Conservation (phyloP, 2,888 invertebrate species). For the Tigriopus californicus region DNA sequence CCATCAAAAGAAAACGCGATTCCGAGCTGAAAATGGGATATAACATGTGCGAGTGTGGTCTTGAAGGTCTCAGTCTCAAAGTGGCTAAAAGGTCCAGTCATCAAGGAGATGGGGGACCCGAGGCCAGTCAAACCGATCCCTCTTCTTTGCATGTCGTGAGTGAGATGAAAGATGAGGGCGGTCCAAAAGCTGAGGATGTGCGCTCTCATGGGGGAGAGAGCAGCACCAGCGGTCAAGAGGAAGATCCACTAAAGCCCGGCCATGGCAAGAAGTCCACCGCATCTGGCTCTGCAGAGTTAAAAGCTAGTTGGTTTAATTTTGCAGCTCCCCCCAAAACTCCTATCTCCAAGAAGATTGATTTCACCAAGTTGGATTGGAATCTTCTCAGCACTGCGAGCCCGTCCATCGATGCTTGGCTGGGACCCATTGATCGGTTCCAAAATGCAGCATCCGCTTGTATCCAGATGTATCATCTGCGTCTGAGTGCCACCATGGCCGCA, state of each 20-base stretch:
- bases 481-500: conserved; percentile 61
- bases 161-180: conserved; percentile 25
- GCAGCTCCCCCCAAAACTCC: conserved; percentile 88
- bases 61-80: conserved; percentile 36
- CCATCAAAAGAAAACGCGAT: neutral
- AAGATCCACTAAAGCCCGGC: conserved; percentile 17
- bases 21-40: conserved; percentile 42
- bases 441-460: conserved; percentile 1
- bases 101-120: neutral
- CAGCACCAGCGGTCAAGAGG: neutral
- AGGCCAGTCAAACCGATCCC: neutral
- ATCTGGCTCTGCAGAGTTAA: conserved; percentile 68
- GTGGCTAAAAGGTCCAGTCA: conserved; percentile 14
- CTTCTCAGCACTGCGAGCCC: conserved; percentile 84
- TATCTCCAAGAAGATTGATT: conserved; percentile 81
- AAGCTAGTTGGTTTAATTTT: conserved; percentile 89
- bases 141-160: conserved; percentile 28
- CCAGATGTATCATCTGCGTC: conserved; percentile 23
- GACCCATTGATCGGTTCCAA: conserved; percentile 65
- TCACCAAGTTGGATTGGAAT: conserved; percentile 88
- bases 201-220: neutral
- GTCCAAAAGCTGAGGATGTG: conserved; percentile 8
- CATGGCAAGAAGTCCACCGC: conserved; percentile 25
- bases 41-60: conserved; percentile 90
- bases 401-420: conserved; percentile 94